Evolutionary conservation across 2,113 vertebrate genomes (phyloP).

Genomic region (Apodemus sylvaticus): DNA sequence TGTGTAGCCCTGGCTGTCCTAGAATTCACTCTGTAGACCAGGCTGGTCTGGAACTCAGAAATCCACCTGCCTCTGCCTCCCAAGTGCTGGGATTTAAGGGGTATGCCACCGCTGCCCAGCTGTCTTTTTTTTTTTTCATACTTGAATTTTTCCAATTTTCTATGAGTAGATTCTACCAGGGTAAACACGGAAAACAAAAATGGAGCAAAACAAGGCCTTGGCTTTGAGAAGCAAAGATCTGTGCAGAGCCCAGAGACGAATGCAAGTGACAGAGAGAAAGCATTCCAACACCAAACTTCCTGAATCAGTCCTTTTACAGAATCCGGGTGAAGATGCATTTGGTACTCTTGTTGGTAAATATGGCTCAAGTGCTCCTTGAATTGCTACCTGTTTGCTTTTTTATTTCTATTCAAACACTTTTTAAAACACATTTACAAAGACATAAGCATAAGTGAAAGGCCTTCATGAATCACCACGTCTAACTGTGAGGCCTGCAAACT

Average conservation of each 20-base stretch:
- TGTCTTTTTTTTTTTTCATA: too few species aligned
- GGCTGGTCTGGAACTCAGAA: too few species aligned
- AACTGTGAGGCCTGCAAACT: background rate
- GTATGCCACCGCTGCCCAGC: too few species aligned
- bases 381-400: background rate
- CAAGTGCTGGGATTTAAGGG: too few species aligned
- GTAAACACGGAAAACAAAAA: background rate
- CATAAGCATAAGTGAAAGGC: background rate
- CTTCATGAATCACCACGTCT: background rate
- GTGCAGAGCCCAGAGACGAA: background rate
- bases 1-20: too few species aligned
- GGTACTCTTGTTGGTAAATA: background rate
- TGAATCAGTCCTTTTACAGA: background rate
- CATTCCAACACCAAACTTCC: background rate
- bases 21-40: too few species aligned
- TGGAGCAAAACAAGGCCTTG: background rate
- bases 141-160: background rate
- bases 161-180: background rate
- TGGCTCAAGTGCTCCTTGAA: background rate
- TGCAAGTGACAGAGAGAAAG: background rate
- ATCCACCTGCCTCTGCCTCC: too few species aligned
- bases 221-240: background rate
- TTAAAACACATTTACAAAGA: background rate
- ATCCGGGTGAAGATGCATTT: fast-evolving
- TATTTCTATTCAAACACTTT: background rate